Conservation (phyloP, 2,113 vertebrate genomes). For the Perca flavescens region DNA sequence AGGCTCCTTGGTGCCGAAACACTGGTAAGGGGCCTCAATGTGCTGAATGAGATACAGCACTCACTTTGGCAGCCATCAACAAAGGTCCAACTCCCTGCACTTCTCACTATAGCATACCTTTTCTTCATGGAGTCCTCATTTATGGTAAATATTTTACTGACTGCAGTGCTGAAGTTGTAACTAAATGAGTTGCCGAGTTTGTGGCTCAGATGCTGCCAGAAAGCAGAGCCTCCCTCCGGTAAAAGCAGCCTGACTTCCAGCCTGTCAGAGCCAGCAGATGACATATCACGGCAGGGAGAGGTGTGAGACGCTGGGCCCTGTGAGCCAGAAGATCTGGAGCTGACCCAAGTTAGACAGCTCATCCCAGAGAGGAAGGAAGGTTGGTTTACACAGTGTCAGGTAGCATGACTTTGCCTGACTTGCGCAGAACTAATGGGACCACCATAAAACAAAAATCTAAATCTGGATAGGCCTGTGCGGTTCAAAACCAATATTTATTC, state of each 20-base stretch:
- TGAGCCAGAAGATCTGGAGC: conserved; percentile 51
- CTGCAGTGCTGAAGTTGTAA: conserved; percentile 19
- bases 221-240: conserved; percentile 27
- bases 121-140: conserved; percentile 38
- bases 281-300: conserved; percentile 51
- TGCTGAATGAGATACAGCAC: conserved; percentile 53
- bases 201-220: conserved; percentile 56
- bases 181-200: conserved; percentile 20
- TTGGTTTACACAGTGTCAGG: conserved; percentile 38
- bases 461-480: neutral
- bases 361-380: conserved; percentile 36
- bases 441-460: conserved; percentile 2
- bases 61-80: conserved; percentile 49
- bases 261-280: conserved; percentile 59
- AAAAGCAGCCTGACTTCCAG: conserved; percentile 34
- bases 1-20: conserved; percentile 50
- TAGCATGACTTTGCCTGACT: conserved; percentile 29
- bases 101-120: neutral
- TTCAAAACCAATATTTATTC: conserved; percentile 5
- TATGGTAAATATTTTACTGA: conserved; percentile 61
- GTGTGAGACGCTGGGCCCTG: conserved; percentile 47
- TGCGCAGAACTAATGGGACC: conserved; percentile 38
- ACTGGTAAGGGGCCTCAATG: conserved; percentile 37
- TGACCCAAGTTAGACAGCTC: conserved; percentile 46
- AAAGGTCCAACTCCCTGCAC: conserved; percentile 7